Base-by-base conservation (phyloP, 2,888 invertebrate genomes). In the Dynastes hyllus region DNA sequence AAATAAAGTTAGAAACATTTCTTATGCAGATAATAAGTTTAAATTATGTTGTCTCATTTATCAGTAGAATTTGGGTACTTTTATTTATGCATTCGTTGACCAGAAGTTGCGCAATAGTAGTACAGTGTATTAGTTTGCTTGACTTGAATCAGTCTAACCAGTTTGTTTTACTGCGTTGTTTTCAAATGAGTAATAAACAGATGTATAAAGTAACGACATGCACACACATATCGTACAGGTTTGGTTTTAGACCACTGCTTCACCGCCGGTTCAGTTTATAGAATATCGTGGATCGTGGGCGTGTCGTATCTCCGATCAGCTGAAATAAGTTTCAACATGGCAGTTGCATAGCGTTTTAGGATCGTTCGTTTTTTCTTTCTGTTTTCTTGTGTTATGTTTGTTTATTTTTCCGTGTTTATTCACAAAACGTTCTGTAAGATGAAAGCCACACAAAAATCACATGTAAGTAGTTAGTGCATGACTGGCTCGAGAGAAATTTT, bases 281-380 rank as follows among this genome's bases (percentile, higher is more conserved):
- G 85, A 85, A 86, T 79, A 81, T 85, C 83, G 87, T 87, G 86
- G 78, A 81, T 85, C 84, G 87, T 88, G 86, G 88, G 88, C 87
- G 87, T 88, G 87, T 85, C 87, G 83, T 83, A 79, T 81, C 79
- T 80, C 83, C 81, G 85, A 87, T 88, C 88, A 88, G 88, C 88
- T 88, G 88, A 87, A 87, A 82, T 80, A 84, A 81, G 81, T 83
- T 86, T 85, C 85, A 86, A 86, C 85, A 86, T 86, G 86, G 85
- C 86, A 86, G 85, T 83, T 83, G 80, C 83, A 66, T 79, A 55
- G 76, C 69, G 71, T 79, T 79, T 69, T 8, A 63, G 50, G 69
- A 76, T 53, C 61, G 65, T 27, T 61, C 51, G 80, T 80, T 82
- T 66, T 83, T 81, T 80, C 81, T 27, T 45, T 29, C 16, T 63